Base-by-base conservation (phyloP, 1,140 invertebrate species). In the Bombus huntii region DNA sequence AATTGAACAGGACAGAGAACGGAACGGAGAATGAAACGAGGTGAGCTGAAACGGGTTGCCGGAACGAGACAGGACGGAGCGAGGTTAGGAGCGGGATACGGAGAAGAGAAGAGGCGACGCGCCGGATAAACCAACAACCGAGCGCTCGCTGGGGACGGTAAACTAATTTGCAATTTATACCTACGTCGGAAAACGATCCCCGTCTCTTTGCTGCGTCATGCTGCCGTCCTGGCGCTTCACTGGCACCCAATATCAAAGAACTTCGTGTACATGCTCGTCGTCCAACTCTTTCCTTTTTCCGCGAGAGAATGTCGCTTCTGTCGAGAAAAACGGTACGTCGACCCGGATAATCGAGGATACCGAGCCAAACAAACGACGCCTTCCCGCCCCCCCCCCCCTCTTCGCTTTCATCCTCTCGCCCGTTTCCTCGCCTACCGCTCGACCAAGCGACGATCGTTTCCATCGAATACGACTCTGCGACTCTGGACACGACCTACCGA, bases 121-220 rank as follows among this genome's bases (percentile, higher is more conserved):
- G 77, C 34, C 75, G 82, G 86, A 83, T 91, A 89, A 89, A 85
- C 85, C 88, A 85, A 89, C 80, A 87, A 74, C 81, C 80, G 66
- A 82, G 57, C 74, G 82, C 42, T 87, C 82, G 53, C 59, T 53
- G 59, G 71, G 84, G 75, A 81, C 82, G 88, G 74, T 81, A 81
- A 91, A 88, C 87, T 92, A 91, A 90, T 92, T 90, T 90, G 84
- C 89, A 82, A 89, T 92, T 90, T 86, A 88, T 88, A 88, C 87
- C 80, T 79, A 53, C 42, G 71, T 73, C 76, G 57, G 66, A 44
- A 57, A 80, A 70, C 75, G 84, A 62, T 74, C 85, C 42, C 8
- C 57, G 42, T 84, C 68, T 71, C 74, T 79, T 72, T 72, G 76
- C 53, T n/a, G n/a, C 39, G 34, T 37, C 47, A n/a, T 37, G 62